phyloP scores from a whole-genome alignment of 2,797 vertebrate species.

The Ceyx erithaca region DNA sequence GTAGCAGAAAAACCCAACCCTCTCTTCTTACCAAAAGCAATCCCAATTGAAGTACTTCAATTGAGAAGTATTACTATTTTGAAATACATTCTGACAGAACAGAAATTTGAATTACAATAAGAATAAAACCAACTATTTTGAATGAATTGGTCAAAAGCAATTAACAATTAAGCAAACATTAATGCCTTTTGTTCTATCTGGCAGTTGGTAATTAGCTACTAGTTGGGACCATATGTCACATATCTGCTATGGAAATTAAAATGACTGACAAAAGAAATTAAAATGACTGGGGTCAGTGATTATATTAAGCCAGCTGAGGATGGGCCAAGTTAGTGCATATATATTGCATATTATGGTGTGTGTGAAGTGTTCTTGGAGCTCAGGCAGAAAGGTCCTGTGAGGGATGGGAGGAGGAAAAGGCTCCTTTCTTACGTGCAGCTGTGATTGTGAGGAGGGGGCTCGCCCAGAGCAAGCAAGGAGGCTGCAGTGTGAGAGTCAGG shows the following conservation, averaged over 20 bases:
- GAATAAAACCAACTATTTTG: not conserved
- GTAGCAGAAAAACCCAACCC: not conserved
- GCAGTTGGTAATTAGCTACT: conserved; percentile 21
- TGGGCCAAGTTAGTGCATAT: not conserved
- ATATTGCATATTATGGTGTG: not conserved
- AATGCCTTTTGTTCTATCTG: conserved; percentile 30
- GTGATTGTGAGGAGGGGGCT: fast-evolving
- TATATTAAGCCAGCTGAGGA: not conserved
- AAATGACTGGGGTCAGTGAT: not conserved
- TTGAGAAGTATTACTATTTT: not conserved
- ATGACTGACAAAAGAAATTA: conserved; percentile 34
- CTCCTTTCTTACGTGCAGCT: fast-evolving
- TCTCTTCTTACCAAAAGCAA: not conserved
- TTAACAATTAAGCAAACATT: conserved; percentile 27
- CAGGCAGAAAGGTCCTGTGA: not conserved
- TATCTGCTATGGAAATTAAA: conserved; percentile 35
- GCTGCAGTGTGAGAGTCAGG: not conserved
- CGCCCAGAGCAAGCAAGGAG: not conserved
- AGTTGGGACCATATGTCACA: conserved; percentile 4
- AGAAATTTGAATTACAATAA: not conserved
- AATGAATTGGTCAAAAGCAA: not conserved
- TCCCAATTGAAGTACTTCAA: not conserved
- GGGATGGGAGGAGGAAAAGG: not conserved
- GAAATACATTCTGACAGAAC: not conserved
- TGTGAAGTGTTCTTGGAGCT: not conserved